phyloP scores from a whole-genome alignment of 2,888 invertebrate species.

The Eupithecia inturbata region DNA sequence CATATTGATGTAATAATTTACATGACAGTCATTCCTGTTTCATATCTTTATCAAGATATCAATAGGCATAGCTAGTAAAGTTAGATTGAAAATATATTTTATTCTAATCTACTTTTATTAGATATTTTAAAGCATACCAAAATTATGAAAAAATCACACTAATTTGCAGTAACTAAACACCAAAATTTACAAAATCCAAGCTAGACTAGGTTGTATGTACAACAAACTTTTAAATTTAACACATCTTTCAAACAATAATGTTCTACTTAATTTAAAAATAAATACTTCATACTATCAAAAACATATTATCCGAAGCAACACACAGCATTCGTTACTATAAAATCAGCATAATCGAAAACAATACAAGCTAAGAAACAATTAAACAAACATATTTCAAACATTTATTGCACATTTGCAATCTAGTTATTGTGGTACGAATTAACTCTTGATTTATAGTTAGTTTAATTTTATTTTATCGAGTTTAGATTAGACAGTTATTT shows the following conservation, averaged over 20 bases:
- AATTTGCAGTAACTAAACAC: background rate
- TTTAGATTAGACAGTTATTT: constrained; percentile 17
- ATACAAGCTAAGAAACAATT: background rate
- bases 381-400: background rate
- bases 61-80: background rate
- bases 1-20: background rate
- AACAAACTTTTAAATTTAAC: background rate
- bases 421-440: constrained; percentile 4
- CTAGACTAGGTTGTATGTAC: background rate
- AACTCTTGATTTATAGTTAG: constrained; percentile 11
- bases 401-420: background rate
- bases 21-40: background rate
- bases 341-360: background rate
- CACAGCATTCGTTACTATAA: background rate
- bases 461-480: constrained; percentile 21
- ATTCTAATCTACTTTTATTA: background rate
- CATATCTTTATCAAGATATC: background rate
- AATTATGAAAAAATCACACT: background rate
- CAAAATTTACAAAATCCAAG: background rate
- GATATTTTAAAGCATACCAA: background rate
- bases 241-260: background rate
- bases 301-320: background rate
- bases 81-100: background rate
- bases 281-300: background rate
- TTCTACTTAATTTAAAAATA: background rate